phyloP scores from a whole-genome alignment of 2,797 vertebrate species.

The Prionace glauca region DNA sequence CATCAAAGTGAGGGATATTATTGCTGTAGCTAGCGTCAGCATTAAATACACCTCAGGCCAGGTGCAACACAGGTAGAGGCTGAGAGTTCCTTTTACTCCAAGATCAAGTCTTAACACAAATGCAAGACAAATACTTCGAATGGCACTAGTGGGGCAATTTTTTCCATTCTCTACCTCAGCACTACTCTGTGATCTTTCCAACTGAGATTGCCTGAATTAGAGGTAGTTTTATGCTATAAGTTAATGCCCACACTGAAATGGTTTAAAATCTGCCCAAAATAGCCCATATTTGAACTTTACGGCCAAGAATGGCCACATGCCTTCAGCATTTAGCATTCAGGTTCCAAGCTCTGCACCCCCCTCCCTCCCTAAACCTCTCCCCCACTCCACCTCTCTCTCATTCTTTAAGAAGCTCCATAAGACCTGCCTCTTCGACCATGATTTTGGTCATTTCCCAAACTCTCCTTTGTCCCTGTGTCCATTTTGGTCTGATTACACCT shows the following conservation, averaged over 20 bases:
- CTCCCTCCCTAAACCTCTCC: not conserved
- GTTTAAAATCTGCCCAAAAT: too few species aligned
- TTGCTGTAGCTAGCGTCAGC: not conserved
- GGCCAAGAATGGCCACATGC: not conserved
- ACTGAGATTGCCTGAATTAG: not conserved
- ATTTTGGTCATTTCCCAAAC: not conserved
- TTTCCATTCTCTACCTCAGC: not conserved
- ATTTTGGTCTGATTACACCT: not conserved
- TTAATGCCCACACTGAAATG: not conserved
- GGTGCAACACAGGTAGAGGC: too few species aligned
- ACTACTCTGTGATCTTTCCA: not conserved
- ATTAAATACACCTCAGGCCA: not conserved
- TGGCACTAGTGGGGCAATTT: not conserved
- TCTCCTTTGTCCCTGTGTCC: not conserved
- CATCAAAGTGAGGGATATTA: not conserved
- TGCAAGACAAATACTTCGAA: not conserved
- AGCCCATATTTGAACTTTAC: not conserved
- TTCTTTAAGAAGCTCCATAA: not conserved
- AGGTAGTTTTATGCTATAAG: not conserved
- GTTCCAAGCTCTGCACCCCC: not conserved
- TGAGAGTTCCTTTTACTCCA: not conserved
- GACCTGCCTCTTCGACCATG: not conserved
- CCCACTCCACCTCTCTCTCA: not conserved
- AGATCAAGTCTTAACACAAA: not conserved
- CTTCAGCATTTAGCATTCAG: not conserved